Evolutionary conservation across 2,113 vertebrate genomes (phyloP).

Genomic region (Myotis davidii): DNA sequence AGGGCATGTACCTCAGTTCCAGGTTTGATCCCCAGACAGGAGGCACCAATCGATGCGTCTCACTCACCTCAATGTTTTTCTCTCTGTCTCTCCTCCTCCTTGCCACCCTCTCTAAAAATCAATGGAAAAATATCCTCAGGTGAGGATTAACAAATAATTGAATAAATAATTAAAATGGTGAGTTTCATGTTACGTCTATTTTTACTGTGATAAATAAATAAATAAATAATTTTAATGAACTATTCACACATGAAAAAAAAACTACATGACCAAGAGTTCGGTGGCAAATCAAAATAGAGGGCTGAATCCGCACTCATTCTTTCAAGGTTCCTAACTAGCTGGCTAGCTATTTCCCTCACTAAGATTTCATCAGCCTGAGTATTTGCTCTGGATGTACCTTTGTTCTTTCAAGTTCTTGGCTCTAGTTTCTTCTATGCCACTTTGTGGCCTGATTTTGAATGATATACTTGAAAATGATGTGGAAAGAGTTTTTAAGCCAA

Average conservation of each 20-base stretch:
- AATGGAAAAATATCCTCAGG: too few relatives aligned
- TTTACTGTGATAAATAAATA: constrained; percentile 26
- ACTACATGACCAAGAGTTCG: neutral
- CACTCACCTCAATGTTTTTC: neutral
- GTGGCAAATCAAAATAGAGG: constrained; percentile 8
- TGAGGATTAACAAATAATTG: too few relatives aligned
- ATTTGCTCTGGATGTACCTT: constrained; percentile 49
- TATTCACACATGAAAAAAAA: neutral
- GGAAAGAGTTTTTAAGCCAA: constrained; percentile 35
- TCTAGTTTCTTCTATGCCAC: constrained; percentile 21
- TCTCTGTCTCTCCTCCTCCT: neutral
- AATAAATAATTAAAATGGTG: neutral
- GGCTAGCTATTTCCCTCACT: neutral
- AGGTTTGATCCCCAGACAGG: too few relatives aligned
- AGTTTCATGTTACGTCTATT: neutral
- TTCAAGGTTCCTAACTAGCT: neutral
- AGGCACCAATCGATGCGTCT: too few relatives aligned
- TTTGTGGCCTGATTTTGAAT: constrained; percentile 34
- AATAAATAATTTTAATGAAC: neutral
- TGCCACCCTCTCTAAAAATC: neutral
- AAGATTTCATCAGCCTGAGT: constrained; percentile 45
- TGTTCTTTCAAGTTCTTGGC: constrained; percentile 48
- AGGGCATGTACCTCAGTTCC: too few relatives aligned
- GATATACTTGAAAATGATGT: constrained; percentile 49
- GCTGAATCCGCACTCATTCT: neutral